Percentiles rank a stretch among this genome's conserved stretches.
Evolutionary conservation across 2,888 invertebrate genomes (phyloP).

Genomic region (Odontocerum albicorne): DNA sequence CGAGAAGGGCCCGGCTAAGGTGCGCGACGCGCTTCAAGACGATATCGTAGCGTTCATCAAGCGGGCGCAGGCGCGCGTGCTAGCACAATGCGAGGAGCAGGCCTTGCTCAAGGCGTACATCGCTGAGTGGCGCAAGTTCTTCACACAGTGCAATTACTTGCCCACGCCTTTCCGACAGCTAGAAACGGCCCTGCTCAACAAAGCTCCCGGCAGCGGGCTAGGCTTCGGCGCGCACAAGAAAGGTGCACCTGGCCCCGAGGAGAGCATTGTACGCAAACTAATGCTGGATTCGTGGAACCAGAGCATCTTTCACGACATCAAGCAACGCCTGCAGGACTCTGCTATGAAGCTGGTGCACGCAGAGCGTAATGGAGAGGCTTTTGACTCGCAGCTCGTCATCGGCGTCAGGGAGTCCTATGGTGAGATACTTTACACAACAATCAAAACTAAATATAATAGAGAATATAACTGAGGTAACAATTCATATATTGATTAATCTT

Average conservation of each 20-base stretch:
- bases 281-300: conserved; percentile 99
- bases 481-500: no score
- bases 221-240: conserved; percentile 50
- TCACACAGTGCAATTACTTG: conserved; percentile 95
- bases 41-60: conserved; percentile 94
- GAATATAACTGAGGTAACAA: no score
- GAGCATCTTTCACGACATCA: conserved; percentile 94
- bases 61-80: conserved; percentile 86
- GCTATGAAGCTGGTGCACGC: conserved; percentile 98
- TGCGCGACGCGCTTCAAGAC: conserved; percentile 85
- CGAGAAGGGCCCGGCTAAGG: conserved; percentile 88
- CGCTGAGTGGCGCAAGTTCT: conserved; percentile 97
- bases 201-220: conserved; percentile 45
- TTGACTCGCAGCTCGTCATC: conserved; percentile 96
- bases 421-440: conserved; percentile 41
- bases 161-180: conserved; percentile 94
- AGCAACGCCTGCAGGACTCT: conserved; percentile 88
- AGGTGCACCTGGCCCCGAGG: conserved; percentile 69
- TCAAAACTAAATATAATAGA: not conserved
- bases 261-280: conserved; percentile 89
- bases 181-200: conserved; percentile 76
- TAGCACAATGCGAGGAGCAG: conserved; percentile 92
- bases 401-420: conserved; percentile 97
- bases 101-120: conserved; percentile 96
- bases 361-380: conserved; percentile 96